phyloP scores from a whole-genome alignment of 2,888 invertebrate species.

The Ennomos erosarius region DNA sequence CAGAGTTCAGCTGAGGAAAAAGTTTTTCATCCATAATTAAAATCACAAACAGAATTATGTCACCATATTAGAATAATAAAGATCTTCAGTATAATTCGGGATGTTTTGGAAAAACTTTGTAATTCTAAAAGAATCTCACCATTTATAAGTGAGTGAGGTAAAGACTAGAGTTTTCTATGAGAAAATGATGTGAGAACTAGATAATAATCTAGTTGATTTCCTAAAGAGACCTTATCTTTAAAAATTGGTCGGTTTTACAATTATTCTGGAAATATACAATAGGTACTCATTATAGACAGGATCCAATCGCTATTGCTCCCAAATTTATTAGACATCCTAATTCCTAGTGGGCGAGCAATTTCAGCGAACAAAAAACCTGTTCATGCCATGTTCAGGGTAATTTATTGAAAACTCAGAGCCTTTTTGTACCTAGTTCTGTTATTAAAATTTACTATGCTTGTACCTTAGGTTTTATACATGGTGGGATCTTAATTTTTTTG shows the following conservation, averaged over 20 bases:
- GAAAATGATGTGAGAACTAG: no score
- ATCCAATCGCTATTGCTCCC: constrained; percentile 1
- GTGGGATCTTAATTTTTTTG: neutral
- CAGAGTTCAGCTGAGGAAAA: no score
- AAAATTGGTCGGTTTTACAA: constrained; percentile 14
- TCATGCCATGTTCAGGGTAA: constrained; percentile 8
- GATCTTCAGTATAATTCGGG: neutral
- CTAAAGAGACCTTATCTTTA: neutral
- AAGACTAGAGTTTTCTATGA: no score
- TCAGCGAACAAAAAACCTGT: constrained; percentile 16
- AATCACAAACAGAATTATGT: constrained; percentile 9
- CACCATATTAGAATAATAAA: constrained; percentile 14
- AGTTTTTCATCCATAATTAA: neutral
- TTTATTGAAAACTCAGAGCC: constrained; percentile 8
- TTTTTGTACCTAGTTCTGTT: neutral
- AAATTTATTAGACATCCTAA: constrained; percentile 18
- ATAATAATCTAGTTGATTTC: no score
- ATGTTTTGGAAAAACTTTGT: no score
- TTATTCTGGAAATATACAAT: constrained; percentile 22
- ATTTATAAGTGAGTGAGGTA: no score
- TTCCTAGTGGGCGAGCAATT: constrained; percentile 9
- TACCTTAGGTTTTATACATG: neutral
- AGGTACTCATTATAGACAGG: constrained; percentile 13
- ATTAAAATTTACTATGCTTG: constrained; percentile 10
- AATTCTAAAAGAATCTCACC: no score